Evolutionary conservation across 2,888 invertebrate genomes (phyloP).

Genomic region (Xylota sylvarum): DNA sequence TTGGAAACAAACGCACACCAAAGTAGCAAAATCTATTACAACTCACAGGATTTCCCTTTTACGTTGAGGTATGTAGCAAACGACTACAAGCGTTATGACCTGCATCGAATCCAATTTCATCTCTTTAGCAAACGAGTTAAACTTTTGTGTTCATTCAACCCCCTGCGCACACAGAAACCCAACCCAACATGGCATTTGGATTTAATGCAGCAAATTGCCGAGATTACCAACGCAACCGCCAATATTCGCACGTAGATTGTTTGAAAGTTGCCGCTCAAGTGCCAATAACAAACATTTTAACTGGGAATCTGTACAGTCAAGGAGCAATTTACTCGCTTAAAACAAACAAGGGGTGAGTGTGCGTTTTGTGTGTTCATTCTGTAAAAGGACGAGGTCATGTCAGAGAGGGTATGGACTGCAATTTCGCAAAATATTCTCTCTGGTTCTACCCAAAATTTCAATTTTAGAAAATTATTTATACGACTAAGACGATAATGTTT

Average conservation of each 20-base stretch:
- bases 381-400: background rate
- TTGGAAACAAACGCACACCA: background rate
- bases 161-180: background rate
- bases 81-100: slow-evolving; percentile 39
- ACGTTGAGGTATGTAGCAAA: background rate
- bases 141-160: slow-evolving; percentile 31
- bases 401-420: slow-evolving; percentile 14
- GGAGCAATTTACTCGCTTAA: slow-evolving; percentile 68
- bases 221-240: slow-evolving; percentile 73
- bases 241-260: slow-evolving; percentile 63
- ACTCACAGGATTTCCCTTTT: background rate
- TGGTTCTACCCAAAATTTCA: slow-evolving; percentile 28
- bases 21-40: background rate
- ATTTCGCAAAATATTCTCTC: slow-evolving; percentile 12
- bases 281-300: slow-evolving; percentile 76
- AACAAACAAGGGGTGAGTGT: slow-evolving; percentile 24
- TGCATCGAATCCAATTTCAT: slow-evolving; percentile 46
- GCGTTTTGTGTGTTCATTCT: background rate
- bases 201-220: slow-evolving; percentile 68
- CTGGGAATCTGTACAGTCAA: slow-evolving; percentile 32
- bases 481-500: slow-evolving; percentile 73
- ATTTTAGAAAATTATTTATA: slow-evolving; percentile 73
- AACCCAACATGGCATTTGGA: slow-evolving; percentile 7
- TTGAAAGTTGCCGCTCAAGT: slow-evolving; percentile 72
- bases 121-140: slow-evolving; percentile 36